Percentiles rank a stretch among this genome's conserved stretches.
Conservation (phyloP, 2,888 invertebrate species). For the Eurois occulta region DNA sequence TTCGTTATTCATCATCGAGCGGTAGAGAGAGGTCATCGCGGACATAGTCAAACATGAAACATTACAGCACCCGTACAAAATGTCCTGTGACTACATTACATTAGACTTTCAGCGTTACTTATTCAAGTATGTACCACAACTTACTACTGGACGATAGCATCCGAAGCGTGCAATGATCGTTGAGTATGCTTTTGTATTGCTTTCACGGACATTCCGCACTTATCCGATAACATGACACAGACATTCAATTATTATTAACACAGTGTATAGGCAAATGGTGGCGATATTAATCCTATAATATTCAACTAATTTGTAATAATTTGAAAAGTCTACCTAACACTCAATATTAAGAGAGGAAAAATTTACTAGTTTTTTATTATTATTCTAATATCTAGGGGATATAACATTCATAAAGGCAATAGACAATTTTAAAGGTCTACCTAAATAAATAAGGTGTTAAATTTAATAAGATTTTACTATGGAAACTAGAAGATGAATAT, state of each 20-base stretch:
- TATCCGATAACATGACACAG: slow-evolving; percentile 8
- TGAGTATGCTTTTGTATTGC: neutral
- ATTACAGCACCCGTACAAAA: slow-evolving; percentile 3
- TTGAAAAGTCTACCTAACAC: slow-evolving; percentile 64
- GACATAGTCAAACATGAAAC: slow-evolving; percentile 12
- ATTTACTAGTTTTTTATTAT: slow-evolving; percentile 37
- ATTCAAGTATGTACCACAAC: neutral
- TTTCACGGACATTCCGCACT: slow-evolving; percentile 22
- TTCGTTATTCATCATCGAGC: neutral
- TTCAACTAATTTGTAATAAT: slow-evolving; percentile 51
- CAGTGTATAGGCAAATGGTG: slow-evolving; percentile 47
- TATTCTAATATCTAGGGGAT: slow-evolving; percentile 46
- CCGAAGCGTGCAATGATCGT: neutral
- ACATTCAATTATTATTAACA: slow-evolving; percentile 10
- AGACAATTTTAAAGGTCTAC: slow-evolving; percentile 65
- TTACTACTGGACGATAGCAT: slow-evolving; percentile 16
- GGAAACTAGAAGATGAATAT: slow-evolving; percentile 12
- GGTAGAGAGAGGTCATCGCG: slow-evolving; percentile 22
- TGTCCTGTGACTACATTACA: neutral
- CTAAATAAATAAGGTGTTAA: slow-evolving; percentile 52
- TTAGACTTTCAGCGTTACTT: neutral
- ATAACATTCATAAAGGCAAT: slow-evolving; percentile 63
- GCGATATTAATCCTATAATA: slow-evolving; percentile 38
- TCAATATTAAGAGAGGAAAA: slow-evolving; percentile 58
- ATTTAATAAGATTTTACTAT: slow-evolving; percentile 29